Conservation (phyloP, 2,888 invertebrate genomes). For the Nomada ruficornis region DNA sequence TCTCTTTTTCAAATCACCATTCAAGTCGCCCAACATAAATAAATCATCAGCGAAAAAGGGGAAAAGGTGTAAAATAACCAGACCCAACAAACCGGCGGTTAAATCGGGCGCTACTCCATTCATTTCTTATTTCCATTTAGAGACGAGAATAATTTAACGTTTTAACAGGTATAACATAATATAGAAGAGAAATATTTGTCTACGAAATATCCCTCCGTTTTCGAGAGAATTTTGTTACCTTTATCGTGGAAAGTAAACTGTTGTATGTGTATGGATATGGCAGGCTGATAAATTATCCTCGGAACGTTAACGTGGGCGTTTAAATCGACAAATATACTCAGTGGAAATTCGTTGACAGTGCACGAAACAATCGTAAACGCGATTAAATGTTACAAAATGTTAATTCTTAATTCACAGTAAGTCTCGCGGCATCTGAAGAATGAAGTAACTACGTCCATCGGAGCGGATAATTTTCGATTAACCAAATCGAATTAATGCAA, state of each 20-base stretch:
- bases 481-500: constrained; percentile 17
- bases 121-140: not conserved
- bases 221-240: not conserved
- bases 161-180: no score
- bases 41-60: not conserved
- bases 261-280: not conserved
- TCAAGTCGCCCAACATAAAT: not conserved
- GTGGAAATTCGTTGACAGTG: not conserved
- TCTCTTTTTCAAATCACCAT: not conserved
- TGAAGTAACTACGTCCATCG: not conserved
- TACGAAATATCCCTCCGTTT: no score
- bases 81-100: not conserved
- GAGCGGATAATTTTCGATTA: constrained; percentile 17
- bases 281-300: constrained; percentile 1
- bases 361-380: not conserved
- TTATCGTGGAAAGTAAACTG: not conserved
- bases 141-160: not conserved
- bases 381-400: constrained; percentile 22
- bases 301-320: no score
- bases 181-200: no score
- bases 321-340: not conserved
- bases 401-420: constrained; percentile 13
- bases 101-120: not conserved
- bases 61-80: not conserved
- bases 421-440: no score